Base-by-base conservation (phyloP, 2,888 invertebrate species). In the Lithophane socia region DNA sequence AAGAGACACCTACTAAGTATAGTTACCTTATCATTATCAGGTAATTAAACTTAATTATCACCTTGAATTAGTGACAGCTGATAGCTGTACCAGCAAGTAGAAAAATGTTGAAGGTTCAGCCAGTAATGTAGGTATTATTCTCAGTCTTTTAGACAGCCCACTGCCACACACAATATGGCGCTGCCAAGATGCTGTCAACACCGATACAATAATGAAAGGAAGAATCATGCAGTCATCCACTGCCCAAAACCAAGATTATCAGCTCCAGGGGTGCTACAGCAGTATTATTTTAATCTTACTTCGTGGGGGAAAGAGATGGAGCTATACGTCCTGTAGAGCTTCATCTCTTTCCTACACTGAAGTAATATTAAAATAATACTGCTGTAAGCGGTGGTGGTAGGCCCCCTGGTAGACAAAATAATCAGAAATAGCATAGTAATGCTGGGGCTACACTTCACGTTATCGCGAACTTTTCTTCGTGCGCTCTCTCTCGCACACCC, bases 21-120 rank as follows among this genome's bases (percentile, higher is more conserved):
- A 24, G 13, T 44, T 42, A 52, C 70, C 24, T 54, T 71, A 72
- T 44, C 72, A 72, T 52, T 52, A 72, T 29, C 42, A 73, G 42
- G 52, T 24, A 52, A 72, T 70, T 24, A 73, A 54, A 72, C 37
- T 70, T n/a, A 42, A 49, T 37, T 37, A 73, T 52, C 49, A 71
- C 21, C 5, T 4, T 47, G 64, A 70, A 29, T 63, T 47, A 72
- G 52, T 52, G 37, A 24, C 37, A 70, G n/a, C n/a, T 54, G 54
- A 54, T 54, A n/a, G n/a, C 21, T 10, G 8, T 37, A 37, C 49
- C 4, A 49, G 21, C 16, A 71, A 10, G 18, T 16, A 49, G 42
- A 21, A n/a, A 70, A 13, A 49, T 24, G 18, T 69, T 49, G 12
- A 9, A 42, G 16, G 16, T 24, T 63, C n/a, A 37, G 37, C 9